These are phyloP conservation scores for Brachionus rotundiformis DNA, from an alignment of 1,140 invertebrate genomes.

Conservation along the genomic window DNA sequence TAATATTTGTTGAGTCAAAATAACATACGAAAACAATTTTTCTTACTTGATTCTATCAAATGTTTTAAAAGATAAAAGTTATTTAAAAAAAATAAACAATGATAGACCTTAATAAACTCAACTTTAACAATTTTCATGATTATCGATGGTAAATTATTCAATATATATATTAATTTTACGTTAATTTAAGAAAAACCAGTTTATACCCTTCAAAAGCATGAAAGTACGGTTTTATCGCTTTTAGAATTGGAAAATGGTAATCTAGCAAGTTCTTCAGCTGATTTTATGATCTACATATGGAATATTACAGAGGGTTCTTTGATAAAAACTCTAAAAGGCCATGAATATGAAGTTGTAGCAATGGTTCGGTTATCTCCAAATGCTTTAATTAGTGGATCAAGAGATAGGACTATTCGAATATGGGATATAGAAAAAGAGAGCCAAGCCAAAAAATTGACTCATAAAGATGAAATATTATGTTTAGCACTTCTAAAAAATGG, in stretches of 20 bases:
- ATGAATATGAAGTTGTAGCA: slow-evolving; percentile 14
- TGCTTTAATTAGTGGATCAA: slow-evolving; percentile 56
- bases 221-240: neutral
- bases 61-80: no score
- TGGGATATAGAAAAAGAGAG: slow-evolving; percentile 56
- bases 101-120: no score
- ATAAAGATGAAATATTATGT: neutral
- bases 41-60: no score
- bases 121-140: no score
- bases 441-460: slow-evolving; percentile 54
- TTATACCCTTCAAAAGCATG: neutral
- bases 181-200: neutral
- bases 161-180: neutral
- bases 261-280: slow-evolving; percentile 21
- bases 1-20: no score
- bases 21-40: no score
- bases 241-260: neutral
- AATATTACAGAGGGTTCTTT: neutral
- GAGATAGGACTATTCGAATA: slow-evolving; percentile 57
- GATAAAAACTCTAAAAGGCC: neutral
- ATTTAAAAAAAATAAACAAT: no score
- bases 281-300: slow-evolving; percentile 28
- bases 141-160: no score
- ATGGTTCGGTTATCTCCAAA: neutral
- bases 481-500: neutral